Conservation (phyloP, 2,797 vertebrate genomes). For the Moxostoma hubbsi region DNA sequence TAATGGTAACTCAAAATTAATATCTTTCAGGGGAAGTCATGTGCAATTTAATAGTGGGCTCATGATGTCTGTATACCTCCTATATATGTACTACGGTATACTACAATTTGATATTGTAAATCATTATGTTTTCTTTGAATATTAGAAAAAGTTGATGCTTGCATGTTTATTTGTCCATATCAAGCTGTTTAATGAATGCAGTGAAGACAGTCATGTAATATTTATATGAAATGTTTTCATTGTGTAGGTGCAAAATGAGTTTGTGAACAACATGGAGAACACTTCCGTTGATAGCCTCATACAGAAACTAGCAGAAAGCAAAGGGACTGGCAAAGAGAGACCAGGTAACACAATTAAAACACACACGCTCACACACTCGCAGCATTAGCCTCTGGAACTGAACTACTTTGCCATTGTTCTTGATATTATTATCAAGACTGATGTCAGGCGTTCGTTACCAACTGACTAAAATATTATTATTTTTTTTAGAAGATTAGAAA, state of each 20-base stretch:
- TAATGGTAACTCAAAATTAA: too few species aligned
- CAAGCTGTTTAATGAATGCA: not conserved
- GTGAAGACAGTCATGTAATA: not conserved
- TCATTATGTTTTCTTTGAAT: too few species aligned
- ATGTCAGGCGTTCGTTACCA: constrained; percentile 18
- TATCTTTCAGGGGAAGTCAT: too few species aligned
- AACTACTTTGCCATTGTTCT: constrained; percentile 17
- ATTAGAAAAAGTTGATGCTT: too few species aligned
- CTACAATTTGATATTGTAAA: too few species aligned
- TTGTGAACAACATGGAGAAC: constrained; percentile 94
- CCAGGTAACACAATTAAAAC: constrained; percentile 82
- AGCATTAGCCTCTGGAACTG: not conserved
- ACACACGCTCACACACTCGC: not conserved
- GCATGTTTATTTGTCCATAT: not conserved
- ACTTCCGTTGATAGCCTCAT: constrained; percentile 94
- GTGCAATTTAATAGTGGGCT: too few species aligned
- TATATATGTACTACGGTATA: too few species aligned
- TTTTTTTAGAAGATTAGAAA: not conserved
- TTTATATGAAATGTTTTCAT: constrained; percentile 10
- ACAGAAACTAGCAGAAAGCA: constrained; percentile 93
- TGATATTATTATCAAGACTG: constrained; percentile 19
- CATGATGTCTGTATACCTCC: too few species aligned
- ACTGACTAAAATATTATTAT: not conserved
- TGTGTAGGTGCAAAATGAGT: constrained; percentile 90
- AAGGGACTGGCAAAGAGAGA: constrained; percentile 95